Base-by-base conservation (phyloP, 2,888 invertebrate species). In the Leptopilina drosophilae region DNA sequence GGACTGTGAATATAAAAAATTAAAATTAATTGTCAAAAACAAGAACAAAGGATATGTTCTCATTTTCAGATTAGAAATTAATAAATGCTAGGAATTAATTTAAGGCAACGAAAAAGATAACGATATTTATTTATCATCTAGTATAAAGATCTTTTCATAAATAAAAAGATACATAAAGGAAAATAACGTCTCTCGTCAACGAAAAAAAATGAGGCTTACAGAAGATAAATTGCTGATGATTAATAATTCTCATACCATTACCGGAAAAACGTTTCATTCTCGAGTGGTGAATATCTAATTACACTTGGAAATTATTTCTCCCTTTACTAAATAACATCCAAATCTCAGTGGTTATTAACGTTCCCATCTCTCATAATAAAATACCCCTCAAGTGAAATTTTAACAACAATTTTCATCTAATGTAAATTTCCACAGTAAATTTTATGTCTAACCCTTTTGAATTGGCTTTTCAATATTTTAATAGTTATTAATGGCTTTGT, bases 141-240 rank as follows among this genome's bases (percentile, higher is more conserved):
- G 7, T 42, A 8, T 42, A 7, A 8, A 8, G 42, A 42, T 42
- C 42, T 42, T 33, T 33, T 33, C 33, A 42, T 42, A 42, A 42
- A 42, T 42, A 42, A 42, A 42, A 8, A 8, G 42, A 42, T 42
- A 42, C 42, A 42, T 42, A 42, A 42, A 42, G 42, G 42, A 42
- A 42, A 42, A 42, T 42, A 8, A 42, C 42, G 6, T 7, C 42
- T 42, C 42, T 42, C 42, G 42, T 42, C 42, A 42, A 42, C 3
- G 40, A 7, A n/a, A 65, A 65, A 78, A 79, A 77, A 79, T 77
- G 78, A 75, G 67, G 80, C 65, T 78, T 78, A 78, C 78, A 80
- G 53, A 15, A 81, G 84, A 80, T 84, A 86, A 81, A 79, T 86
- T 84, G 80, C 77, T 77, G 80, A 83, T 86, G 86, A 86, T 86